Evolutionary conservation across 2,797 vertebrate genomes (phyloP).

Genomic region (Karalla daura): DNA sequence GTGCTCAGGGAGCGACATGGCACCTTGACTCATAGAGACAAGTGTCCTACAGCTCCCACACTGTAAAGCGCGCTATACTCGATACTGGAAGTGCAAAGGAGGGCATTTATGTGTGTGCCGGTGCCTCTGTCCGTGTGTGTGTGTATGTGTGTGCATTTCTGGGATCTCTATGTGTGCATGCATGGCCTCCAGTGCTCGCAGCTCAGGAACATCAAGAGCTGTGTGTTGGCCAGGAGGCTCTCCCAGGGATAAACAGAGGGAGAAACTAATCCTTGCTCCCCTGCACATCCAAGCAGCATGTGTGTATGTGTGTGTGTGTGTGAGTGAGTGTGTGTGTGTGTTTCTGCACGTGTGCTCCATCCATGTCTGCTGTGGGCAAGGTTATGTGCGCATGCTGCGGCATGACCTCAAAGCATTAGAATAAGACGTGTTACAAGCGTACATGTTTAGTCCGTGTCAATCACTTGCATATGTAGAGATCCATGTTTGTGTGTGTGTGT

Average conservation of each 20-base stretch:
- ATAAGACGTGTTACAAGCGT: conserved; percentile 47
- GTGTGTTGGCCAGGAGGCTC: conserved; percentile 71
- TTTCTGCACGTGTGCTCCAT: conserved; percentile 7
- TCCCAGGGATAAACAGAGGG: conserved; percentile 73
- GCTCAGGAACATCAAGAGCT: conserved; percentile 76
- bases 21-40: conserved; percentile 48
- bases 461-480: conserved; percentile 59
- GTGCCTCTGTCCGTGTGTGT: conserved; percentile 26
- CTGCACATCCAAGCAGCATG: conserved; percentile 54
- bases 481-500: conserved; percentile 29
- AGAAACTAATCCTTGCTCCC: conserved; percentile 73
- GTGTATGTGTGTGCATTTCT: conserved; percentile 18
- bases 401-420: conserved; percentile 58
- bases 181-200: conserved; percentile 53
- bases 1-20: conserved; percentile 42
- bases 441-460: conserved; percentile 60
- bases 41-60: conserved; percentile 47
- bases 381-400: conserved; percentile 40
- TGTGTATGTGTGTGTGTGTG: conserved; percentile 24
- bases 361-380: conserved; percentile 39
- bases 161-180: conserved; percentile 16
- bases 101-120: conserved; percentile 25
- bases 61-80: conserved; percentile 39
- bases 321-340: conserved; percentile 26
- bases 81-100: conserved; percentile 33